phyloP scores from a whole-genome alignment of 2,888 invertebrate species.

The Magallana nippona region DNA sequence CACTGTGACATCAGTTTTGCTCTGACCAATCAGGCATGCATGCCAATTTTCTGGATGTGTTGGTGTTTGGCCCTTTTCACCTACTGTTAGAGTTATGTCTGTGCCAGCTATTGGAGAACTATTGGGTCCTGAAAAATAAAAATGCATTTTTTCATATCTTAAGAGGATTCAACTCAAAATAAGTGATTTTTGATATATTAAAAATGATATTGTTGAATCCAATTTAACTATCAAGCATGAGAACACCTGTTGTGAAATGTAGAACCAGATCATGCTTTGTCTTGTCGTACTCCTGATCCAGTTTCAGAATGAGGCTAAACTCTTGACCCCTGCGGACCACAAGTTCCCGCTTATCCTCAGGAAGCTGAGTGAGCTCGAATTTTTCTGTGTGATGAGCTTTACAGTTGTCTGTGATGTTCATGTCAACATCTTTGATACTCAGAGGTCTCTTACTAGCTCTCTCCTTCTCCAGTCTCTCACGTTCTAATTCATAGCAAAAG shows the following conservation, averaged over 20 bases:
- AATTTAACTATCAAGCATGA: no score
- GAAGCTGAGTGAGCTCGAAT: conserved; percentile 49
- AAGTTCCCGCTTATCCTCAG: conserved; percentile 52
- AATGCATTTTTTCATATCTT: not conserved
- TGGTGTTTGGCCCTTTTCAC: not conserved
- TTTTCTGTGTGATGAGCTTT: conserved; percentile 59
- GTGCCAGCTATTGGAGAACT: not conserved
- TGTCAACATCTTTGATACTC: conserved; percentile 25
- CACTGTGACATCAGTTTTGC: conserved; percentile 55
- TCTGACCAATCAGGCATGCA: conserved; percentile 36
- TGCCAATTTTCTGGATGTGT: conserved; percentile 7
- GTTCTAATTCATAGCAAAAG: conserved; percentile 4
- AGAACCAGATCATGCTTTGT: conserved; percentile 62
- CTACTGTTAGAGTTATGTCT: not conserved
- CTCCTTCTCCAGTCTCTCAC: conserved; percentile 7
- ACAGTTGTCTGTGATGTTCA: conserved; percentile 54
- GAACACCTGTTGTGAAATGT: conserved; percentile 62
- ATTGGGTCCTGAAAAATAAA: conserved; percentile 26
- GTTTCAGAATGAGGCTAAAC: conserved; percentile 61
- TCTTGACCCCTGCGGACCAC: conserved; percentile 81
- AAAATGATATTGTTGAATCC: no score
- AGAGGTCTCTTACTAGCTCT: conserved; percentile 34
- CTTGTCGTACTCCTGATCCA: conserved; percentile 59
- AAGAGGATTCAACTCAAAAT: no score
- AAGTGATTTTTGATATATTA: no score